Evolutionary conservation across 2,797 vertebrate genomes (phyloP).

Genomic region (Rhadinocentrus ornatus): DNA sequence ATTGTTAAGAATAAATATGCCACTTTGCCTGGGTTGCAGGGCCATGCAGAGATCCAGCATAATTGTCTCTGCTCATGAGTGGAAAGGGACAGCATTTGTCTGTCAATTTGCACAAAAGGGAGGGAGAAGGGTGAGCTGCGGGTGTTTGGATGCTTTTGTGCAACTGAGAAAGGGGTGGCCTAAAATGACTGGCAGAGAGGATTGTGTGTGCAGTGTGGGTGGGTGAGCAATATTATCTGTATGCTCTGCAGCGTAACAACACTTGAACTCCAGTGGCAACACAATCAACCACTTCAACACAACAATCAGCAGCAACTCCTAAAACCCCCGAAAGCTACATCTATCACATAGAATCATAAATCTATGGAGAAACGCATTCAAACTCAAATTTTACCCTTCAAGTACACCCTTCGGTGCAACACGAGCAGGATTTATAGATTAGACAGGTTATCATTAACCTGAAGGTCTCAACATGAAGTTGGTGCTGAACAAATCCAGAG

Average conservation of each 20-base stretch:
- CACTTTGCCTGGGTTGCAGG: constrained; percentile 20
- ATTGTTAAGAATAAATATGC: constrained; percentile 36
- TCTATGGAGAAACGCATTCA: neutral
- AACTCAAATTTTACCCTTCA: neutral
- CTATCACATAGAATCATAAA: neutral
- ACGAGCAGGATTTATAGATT: neutral
- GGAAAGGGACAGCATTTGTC: constrained; percentile 10
- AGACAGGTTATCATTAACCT: constrained; percentile 5
- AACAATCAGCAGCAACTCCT: constrained; percentile 14
- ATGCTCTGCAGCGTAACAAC: constrained; percentile 8
- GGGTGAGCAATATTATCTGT: constrained; percentile 27
- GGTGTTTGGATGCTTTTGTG: constrained; percentile 28
- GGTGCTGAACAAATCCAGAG: constrained; percentile 5
- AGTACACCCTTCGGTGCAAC: neutral
- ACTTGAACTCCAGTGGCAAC: constrained; percentile 34
- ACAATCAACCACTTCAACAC: constrained; percentile 33
- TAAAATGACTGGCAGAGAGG: constrained; percentile 37
- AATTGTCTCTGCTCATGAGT: constrained; percentile 20
- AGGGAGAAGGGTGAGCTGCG: neutral
- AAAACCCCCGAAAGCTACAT: neutral
- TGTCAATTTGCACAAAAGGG: constrained; percentile 14
- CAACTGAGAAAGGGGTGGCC: constrained; percentile 26
- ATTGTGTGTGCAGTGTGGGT: constrained; percentile 9
- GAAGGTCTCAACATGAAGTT: neutral
- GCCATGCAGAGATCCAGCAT: constrained; percentile 8